These are phyloP conservation scores for Agrotis segetum DNA, from an alignment of 2,888 invertebrate genomes.

Conservation along the genomic window DNA sequence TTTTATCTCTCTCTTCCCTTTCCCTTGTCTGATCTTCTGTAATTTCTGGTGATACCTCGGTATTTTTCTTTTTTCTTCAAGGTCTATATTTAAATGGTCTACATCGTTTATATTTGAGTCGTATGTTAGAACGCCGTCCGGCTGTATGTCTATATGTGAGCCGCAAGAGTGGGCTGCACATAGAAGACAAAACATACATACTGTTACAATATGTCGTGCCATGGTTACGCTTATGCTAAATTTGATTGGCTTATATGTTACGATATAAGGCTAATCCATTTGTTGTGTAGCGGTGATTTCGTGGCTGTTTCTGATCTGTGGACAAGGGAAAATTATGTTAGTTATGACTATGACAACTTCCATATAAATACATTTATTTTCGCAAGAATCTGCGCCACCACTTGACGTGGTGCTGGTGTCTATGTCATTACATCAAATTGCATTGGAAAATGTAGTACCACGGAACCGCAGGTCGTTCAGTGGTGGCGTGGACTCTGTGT, in stretches of 20 bases:
- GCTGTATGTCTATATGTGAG: constrained; percentile 91
- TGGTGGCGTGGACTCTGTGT: too few species aligned
- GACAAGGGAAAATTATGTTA: constrained; percentile 56
- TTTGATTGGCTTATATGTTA: constrained; percentile 61
- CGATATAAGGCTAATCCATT: constrained; percentile 66
- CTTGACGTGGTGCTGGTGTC: too few species aligned
- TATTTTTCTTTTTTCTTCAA: constrained; percentile 73
- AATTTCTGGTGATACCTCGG: constrained; percentile 78
- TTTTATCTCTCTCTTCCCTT: constrained; percentile 75
- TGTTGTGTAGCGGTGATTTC: constrained; percentile 43
- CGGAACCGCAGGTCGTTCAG: too few species aligned
- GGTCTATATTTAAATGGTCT: constrained; percentile 70
- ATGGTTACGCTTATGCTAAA: constrained; percentile 75
- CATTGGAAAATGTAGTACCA: too few species aligned
- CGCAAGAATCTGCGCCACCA: too few species aligned
- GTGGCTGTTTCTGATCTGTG: constrained; percentile 70
- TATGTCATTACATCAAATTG: too few species aligned
- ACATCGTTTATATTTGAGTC: constrained; percentile 70
- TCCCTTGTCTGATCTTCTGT: constrained; percentile 74
- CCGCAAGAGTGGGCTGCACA: constrained; percentile 95
- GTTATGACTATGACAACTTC: too few species aligned
- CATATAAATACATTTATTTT: too few species aligned
- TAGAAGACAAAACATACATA: constrained; percentile 95
- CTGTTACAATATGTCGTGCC: constrained; percentile 93
- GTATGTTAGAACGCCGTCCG: constrained; percentile 71